Base-by-base conservation (phyloP, 1,140 invertebrate genomes). In the Tetraneura akinire region DNA sequence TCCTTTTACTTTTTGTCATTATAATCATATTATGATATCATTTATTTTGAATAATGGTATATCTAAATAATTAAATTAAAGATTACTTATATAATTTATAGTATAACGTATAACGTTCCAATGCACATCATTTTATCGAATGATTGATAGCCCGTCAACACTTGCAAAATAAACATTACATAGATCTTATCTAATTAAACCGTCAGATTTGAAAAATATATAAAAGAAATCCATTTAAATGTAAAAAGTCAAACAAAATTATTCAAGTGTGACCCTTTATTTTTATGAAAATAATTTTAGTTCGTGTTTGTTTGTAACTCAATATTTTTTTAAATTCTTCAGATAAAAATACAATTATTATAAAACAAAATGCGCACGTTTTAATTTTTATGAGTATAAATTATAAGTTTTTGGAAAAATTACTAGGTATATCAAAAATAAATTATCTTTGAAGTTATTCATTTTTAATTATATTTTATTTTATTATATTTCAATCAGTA, bases 71-170 rank as follows among this genome's bases (percentile, higher is more conserved):
- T 68, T 45, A n/a, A 68, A 23, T 45, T 45, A 42, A 68, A 68
- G 13, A 68, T 14, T 21, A 45, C 32, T 66, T 42, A 37, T 45
- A 68, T 16, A 37, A 37, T 37, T 37, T 37, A 37, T 37, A 37
- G 32, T 21, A 42, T 37, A 21, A 68, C n/a, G 16, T 45, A n/a
- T 68, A 23, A 68, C 37, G n/a, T 21, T 6, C 21, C n/a, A 68
- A 23, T 68, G 37, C n/a, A 21, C 37, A 45, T 23, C 64, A 45
- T 45, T 42, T n/a, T n/a, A 13, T 32, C 37, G n/a, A 23, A 10
- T 68, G 64, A 68, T 68, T 68, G 64, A 68, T 68, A 68, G 64
- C 21, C n/a, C 37, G 37, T 68, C 64, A 68, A 45, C 64, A 68
- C 64, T 68, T 68, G 21, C 64, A 2, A 23, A 37, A n/a, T 68